These are phyloP conservation scores for Drosophila phalerata DNA, from an alignment of 2,888 invertebrate species.

Conservation along the genomic window DNA sequence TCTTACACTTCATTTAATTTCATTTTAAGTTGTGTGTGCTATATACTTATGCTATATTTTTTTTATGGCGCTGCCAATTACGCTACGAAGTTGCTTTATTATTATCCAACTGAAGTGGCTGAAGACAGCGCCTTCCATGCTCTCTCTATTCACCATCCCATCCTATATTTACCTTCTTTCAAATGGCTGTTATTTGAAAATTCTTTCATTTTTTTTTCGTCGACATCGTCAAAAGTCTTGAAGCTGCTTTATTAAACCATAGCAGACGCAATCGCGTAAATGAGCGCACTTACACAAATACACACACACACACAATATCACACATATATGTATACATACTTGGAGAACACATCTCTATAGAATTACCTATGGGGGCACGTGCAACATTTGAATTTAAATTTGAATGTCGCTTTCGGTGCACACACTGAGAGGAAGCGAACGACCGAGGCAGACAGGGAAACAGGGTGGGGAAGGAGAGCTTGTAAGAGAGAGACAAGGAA, in stretches of 20 bases:
- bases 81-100: constrained; percentile 75
- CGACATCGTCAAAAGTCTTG: constrained; percentile 58
- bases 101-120: constrained; percentile 52
- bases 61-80: constrained; percentile 70
- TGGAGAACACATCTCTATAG: constrained; percentile 29
- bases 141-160: neutral
- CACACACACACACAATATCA: constrained; percentile 3
- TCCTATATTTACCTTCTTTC: constrained; percentile 21
- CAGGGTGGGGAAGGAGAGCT: neutral
- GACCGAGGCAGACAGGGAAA: neutral
- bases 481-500: constrained; percentile 9
- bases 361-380: constrained; percentile 68
- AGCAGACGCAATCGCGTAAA: constrained; percentile 72
- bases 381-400: constrained; percentile 81
- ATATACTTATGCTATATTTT: constrained; percentile 51
- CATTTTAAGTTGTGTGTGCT: constrained; percentile 53
- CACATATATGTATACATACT: neutral
- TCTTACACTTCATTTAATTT: constrained; percentile 71
- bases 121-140: neutral
- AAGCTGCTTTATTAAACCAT: constrained; percentile 77
- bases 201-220: constrained; percentile 28
- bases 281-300: constrained; percentile 60
- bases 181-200: constrained; percentile 62
- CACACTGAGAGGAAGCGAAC: neutral
- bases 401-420: constrained; percentile 61